Base-by-base conservation (phyloP, 2,797 vertebrate species). In the Bradypodion pumilum region DNA sequence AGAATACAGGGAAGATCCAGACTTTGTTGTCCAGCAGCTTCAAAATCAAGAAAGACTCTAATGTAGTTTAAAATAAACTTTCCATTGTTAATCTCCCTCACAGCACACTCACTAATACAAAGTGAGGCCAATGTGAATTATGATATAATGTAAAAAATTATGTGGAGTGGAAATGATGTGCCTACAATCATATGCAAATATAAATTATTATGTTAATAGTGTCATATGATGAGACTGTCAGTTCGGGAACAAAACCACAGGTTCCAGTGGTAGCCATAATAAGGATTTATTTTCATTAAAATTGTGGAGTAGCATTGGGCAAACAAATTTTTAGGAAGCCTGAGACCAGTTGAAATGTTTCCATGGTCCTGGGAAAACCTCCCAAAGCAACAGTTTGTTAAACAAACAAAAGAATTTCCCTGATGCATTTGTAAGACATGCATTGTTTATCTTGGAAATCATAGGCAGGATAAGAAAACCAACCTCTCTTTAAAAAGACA, bases 281-380 rank as follows among this genome's bases (percentile, higher is more conserved):
- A 91, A 89, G 90, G 32, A 86, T 25, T 32, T 88, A 88, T 87
- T 89, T 84, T 81, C 85, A 42, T 63, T 52, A 63, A 72, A 81
- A 78, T 83, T 0, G 0, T 49, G 23, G 37, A 49, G 59, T 16
- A 52, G 27, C 78, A 29, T 82, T 86, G 44, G 68, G 75, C 66
- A 81, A 90, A 89, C 15, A 83, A 49, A 78, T n/a, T 77, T 87
- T 91, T 87, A 79, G 85, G 23, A 87, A 73, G 80, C 84, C 27
- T 29, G 82, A 65, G 32, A 79, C 15, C 56, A 85, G 66, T 59
- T 87, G 29, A 86, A 86, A 83, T 65, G 12, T 65, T 89, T 49
- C 42, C 1, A 0, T 81, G 62, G 72, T 44, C 85, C 49, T 83
- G 12, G 74, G 89, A 82, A 82, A 21, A 15, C n/a, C 5, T 1